phyloP scores from a whole-genome alignment of 2,888 invertebrate genomes.

The Ophion slaviceki region DNA sequence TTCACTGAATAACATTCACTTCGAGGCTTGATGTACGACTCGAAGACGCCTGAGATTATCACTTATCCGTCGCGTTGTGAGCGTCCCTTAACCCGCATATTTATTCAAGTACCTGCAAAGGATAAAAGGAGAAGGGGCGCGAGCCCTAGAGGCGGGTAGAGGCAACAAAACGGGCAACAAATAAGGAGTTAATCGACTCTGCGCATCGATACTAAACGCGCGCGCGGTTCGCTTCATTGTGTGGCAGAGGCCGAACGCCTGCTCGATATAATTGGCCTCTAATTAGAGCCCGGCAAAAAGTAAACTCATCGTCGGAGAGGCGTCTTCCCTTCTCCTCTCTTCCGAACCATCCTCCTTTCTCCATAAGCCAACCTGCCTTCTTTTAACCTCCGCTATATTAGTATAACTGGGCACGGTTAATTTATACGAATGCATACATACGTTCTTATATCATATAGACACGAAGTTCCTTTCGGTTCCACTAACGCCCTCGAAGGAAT shows the following conservation, averaged over 20 bases:
- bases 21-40: conserved; percentile 19
- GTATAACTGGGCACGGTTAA: conserved; percentile 16
- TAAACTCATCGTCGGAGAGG: conserved; percentile 68
- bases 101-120: conserved; percentile 71
- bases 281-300: conserved; percentile 76
- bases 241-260: conserved; percentile 77
- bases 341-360: conserved; percentile 37
- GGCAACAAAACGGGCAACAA: conserved; percentile 77
- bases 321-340: conserved; percentile 47
- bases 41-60: conserved; percentile 34
- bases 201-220: conserved; percentile 78
- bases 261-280: conserved; percentile 80
- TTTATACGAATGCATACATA: conserved; percentile 12
- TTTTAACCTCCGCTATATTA: conserved; percentile 14
- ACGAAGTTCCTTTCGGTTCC: conserved; percentile 13
- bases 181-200: conserved; percentile 78
- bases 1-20: conserved; percentile 26
- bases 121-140: conserved; percentile 13
- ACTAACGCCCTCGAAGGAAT: conserved; percentile 41
- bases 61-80: conserved; percentile 62
- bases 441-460: conserved; percentile 17
- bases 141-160: conserved; percentile 69
- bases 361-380: conserved; percentile 33
- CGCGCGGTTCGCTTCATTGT: conserved; percentile 75
- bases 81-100: conserved; percentile 71